A percentile compares a stretch with the other conserved stretches of the same genome.
These are phyloP conservation scores for Lasioglossum baleicum DNA, from an alignment of 1,140 invertebrate species.

Conservation along the genomic window DNA sequence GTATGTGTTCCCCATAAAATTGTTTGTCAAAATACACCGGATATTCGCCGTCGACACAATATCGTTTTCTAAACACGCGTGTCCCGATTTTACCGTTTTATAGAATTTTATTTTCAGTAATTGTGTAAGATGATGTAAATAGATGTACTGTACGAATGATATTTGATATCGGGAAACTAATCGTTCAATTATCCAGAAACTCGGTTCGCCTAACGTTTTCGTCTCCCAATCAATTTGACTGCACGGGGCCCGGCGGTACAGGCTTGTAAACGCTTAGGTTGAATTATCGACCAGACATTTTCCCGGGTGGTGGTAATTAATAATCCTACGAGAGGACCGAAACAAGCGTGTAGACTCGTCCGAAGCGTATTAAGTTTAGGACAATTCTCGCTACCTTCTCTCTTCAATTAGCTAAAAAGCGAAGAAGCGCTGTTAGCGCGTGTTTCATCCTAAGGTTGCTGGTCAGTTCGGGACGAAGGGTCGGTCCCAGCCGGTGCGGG, in stretches of 20 bases:
- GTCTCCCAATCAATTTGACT: too few relatives aligned
- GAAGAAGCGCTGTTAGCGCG: not conserved
- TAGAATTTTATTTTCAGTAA: too few relatives aligned
- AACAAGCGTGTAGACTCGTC: not conserved
- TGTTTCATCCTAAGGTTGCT: not conserved
- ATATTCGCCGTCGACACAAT: too few relatives aligned
- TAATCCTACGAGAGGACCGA: not conserved
- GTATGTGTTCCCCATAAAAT: slow-evolving; percentile 5
- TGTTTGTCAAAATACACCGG: slow-evolving; percentile 5
- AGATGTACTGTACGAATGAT: too few relatives aligned
- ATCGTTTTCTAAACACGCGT: too few relatives aligned
- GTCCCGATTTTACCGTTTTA: too few relatives aligned
- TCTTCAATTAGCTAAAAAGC: slow-evolving; percentile 2
- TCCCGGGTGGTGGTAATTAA: not conserved
- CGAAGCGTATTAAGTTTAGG: not conserved
- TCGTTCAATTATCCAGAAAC: too few relatives aligned
- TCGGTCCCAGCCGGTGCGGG: slow-evolving; percentile 8
- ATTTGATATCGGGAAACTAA: too few relatives aligned
- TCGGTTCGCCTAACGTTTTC: too few relatives aligned
- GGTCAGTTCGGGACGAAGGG: not conserved
- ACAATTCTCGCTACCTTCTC: not conserved
- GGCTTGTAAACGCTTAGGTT: too few relatives aligned
- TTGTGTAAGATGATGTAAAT: too few relatives aligned
- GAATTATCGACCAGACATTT: not conserved
- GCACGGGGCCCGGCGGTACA: too few relatives aligned